A percentile compares a stretch with the other conserved stretches of the same genome.
phyloP scores from a whole-genome alignment of 2,888 invertebrate species.

The Lacanobia oleracea region DNA sequence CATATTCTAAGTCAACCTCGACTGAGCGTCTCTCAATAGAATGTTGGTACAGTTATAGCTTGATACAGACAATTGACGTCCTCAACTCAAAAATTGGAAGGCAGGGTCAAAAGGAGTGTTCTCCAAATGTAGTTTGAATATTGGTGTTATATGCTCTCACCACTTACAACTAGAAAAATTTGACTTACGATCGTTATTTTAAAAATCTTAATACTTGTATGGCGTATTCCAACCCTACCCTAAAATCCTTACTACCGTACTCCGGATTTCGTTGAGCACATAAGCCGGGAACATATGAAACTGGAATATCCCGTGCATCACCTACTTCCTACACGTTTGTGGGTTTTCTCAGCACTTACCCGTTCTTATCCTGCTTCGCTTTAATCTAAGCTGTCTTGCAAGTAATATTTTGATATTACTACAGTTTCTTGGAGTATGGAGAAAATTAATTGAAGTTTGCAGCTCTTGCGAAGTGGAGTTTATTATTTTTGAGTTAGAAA shows the following conservation, averaged over 20 bases:
- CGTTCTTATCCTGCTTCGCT: constrained; percentile 29
- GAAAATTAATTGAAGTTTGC: constrained; percentile 51
- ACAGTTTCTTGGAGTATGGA: constrained; percentile 30
- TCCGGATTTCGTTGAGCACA: constrained; percentile 36
- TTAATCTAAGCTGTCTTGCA: constrained; percentile 49
- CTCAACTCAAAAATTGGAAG: too few relatives aligned
- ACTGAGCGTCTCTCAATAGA: not conserved
- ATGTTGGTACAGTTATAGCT: too few relatives aligned
- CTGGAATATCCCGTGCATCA: constrained; percentile 53
- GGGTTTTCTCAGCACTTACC: constrained; percentile 27
- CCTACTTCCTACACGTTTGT: constrained; percentile 28
- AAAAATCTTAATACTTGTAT: not conserved
- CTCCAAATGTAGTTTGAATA: too few relatives aligned
- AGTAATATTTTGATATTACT: constrained; percentile 40
- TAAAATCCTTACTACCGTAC: constrained; percentile 21
- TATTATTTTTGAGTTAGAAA: constrained; percentile 34
- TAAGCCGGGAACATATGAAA: constrained; percentile 36
- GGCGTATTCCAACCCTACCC: not conserved
- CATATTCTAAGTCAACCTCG: not conserved
- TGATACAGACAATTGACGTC: too few relatives aligned
- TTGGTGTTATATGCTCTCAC: too few relatives aligned
- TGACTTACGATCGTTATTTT: not conserved
- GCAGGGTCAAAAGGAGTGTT: too few relatives aligned
- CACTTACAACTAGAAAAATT: not conserved
- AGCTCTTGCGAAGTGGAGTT: constrained; percentile 11